phyloP scores from a whole-genome alignment of 2,113 vertebrate genomes.

The Leptodactylus fuscus region DNA sequence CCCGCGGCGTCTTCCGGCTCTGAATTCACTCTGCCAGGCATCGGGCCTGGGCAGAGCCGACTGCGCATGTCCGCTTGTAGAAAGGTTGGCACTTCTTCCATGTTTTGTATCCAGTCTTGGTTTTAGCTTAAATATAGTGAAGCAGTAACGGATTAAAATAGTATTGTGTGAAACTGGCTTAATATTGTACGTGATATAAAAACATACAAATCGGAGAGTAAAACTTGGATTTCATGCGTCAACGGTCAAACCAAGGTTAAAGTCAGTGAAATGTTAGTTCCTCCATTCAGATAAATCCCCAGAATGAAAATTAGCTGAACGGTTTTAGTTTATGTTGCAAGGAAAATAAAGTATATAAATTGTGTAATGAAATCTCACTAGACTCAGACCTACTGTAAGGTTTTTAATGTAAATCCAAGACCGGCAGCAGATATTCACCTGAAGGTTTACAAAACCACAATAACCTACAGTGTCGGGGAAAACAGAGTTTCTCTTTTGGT shows the following conservation, averaged over 20 bases:
- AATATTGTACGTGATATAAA: too few species aligned
- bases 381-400: background rate
- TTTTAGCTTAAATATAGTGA: too few species aligned
- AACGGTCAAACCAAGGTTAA: background rate
- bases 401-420: background rate
- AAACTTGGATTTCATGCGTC: too few species aligned
- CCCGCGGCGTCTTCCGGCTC: too few species aligned
- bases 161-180: too few species aligned
- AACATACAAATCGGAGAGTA: too few species aligned
- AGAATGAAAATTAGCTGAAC: background rate
- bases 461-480: background rate
- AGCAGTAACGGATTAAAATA: too few species aligned
- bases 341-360: background rate
- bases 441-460: background rate
- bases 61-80: too few species aligned
- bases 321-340: background rate
- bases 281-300: background rate
- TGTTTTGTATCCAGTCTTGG: too few species aligned
- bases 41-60: too few species aligned
- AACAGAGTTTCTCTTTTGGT: slow-evolving; percentile 9
- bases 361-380: background rate
- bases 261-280: background rate
- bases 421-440: background rate
- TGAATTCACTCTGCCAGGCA: too few species aligned
- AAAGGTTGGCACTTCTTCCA: too few species aligned